Conservation (phyloP, 2,113 vertebrate genomes). For the Serinus canaria region DNA sequence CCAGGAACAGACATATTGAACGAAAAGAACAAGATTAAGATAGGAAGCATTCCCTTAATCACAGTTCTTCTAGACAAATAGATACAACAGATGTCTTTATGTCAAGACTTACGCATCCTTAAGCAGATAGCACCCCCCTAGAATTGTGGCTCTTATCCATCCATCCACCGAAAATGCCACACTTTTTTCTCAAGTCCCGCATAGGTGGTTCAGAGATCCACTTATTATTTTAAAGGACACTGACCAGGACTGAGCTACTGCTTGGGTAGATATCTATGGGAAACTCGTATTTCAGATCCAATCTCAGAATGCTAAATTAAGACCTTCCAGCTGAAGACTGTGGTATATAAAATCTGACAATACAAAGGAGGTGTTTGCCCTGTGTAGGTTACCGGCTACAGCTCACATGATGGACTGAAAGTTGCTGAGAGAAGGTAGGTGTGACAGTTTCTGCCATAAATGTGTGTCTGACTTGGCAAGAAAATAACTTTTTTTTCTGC, state of each 20-base stretch:
- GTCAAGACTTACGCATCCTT: not conserved
- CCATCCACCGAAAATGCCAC: not conserved
- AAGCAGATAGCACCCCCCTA: not conserved
- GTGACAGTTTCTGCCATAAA: slow-evolving; percentile 42
- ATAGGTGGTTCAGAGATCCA: not conserved
- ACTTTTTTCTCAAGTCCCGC: not conserved
- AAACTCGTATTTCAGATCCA: not conserved
- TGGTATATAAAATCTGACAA: slow-evolving; percentile 2
- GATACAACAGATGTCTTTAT: not conserved
- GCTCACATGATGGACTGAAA: slow-evolving; percentile 27
- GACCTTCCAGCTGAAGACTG: not conserved
- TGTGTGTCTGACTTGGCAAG: slow-evolving; percentile 41
- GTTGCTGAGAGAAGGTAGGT: slow-evolving; percentile 31
- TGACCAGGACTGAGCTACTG: not conserved
- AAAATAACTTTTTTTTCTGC: not conserved
- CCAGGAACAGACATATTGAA: not conserved
- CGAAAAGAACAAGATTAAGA: not conserved
- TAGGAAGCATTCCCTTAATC: not conserved
- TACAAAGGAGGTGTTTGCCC: slow-evolving; percentile 45
- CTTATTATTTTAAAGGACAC: not conserved
- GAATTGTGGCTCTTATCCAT: not conserved
- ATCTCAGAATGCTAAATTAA: not conserved
- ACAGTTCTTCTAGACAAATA: not conserved
- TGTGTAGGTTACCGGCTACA: slow-evolving; percentile 28
- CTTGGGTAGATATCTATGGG: not conserved